Evolutionary conservation across 2,797 vertebrate genomes (phyloP).

Genomic region (Odontamblyopus lacepedii): DNA sequence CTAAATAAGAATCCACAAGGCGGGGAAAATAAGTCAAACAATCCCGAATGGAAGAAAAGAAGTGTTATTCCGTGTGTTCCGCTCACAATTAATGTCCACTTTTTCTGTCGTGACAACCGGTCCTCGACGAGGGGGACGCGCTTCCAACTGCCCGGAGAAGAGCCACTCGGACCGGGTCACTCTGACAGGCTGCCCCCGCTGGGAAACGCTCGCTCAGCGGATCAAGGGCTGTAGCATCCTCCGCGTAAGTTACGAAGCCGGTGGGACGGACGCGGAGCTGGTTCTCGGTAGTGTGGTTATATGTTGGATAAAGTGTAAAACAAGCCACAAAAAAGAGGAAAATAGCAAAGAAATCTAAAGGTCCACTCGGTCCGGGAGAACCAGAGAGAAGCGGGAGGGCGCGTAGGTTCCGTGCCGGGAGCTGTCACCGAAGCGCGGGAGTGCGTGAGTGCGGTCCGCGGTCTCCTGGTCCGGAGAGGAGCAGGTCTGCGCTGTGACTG

Average conservation of each 20-base stretch:
- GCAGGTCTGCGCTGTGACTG: slow-evolving; percentile 56
- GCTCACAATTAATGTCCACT: slow-evolving; percentile 50
- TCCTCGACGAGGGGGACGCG: slow-evolving; percentile 38
- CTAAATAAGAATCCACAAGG: slow-evolving; percentile 61
- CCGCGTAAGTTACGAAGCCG: slow-evolving; percentile 23
- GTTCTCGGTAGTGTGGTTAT: slow-evolving; percentile 2
- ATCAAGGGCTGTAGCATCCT: slow-evolving; percentile 50
- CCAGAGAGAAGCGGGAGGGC: slow-evolving; percentile 17
- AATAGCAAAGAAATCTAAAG: slow-evolving; percentile 13
- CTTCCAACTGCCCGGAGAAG: slow-evolving; percentile 28
- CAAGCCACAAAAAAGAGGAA: neutral
- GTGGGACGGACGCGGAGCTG: neutral
- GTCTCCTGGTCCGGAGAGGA: slow-evolving; percentile 39
- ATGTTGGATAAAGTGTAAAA: slow-evolving; percentile 9
- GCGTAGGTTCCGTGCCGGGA: slow-evolving; percentile 46
- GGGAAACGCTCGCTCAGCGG: slow-evolving; percentile 6
- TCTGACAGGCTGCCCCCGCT: slow-evolving; percentile 39
- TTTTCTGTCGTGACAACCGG: slow-evolving; percentile 54
- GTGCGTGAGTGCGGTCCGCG: slow-evolving; percentile 45
- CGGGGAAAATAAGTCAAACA: slow-evolving; percentile 44
- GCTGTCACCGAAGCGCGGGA: slow-evolving; percentile 38
- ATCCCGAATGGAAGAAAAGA: slow-evolving; percentile 44
- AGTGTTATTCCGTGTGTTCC: slow-evolving; percentile 57
- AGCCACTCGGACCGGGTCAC: slow-evolving; percentile 57
- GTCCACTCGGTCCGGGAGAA: slow-evolving; percentile 39